Base-by-base conservation (phyloP, 1,140 invertebrate species). In the Lepidurus packardi region DNA sequence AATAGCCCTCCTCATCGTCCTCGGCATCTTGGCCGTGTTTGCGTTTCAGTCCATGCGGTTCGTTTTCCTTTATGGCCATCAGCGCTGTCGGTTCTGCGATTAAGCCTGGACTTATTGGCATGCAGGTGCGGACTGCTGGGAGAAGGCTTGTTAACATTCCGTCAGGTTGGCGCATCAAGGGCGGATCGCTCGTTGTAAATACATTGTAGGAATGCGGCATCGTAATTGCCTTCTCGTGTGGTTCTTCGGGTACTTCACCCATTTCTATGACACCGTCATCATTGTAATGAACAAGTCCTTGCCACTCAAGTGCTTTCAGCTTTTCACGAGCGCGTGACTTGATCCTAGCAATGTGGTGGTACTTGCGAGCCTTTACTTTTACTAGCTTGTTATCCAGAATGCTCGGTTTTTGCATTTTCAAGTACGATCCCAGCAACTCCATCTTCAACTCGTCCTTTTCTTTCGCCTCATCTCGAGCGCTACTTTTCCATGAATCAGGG, bases 71-170 rank as follows among this genome's bases (percentile, higher is more conserved):
- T 21, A 65, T 21, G 53, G 53, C 53, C 53, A 65, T 65, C 53
- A 65, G 21, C 53, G 21, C 16, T n/a, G 53, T 65, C 53, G 53
- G 53, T 65, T 65, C 53, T n/a, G 53, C 53, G 16, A 65, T 65
- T 65, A 65, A 7, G 53, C 53, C 53, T 21, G 53, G 21, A 65
- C 53, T 65, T 65, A 65, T 65, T 65, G 53, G 53, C 53, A 65
- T 65, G 53, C 53, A 65, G 53, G 53, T 65, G 53, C 53, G 53
- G 53, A 65, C 53, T 65, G 53, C 53, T 65, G 53, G 53, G 53
- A n/a, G 16, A 21, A 7, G 16, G 16, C 53, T 65, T 65, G 21
- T 65, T 65, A 65, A 65, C 53, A 65, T 65, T 65, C 53, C 53
- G 21, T 65, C 53, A 21, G 53, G 53, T 65, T 65, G 53, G 53